Evolutionary conservation across 1,140 invertebrate genomes (phyloP), one percentile per base, ranked within the genome.

Genomic region (Acromyrmex heyeri): DNA sequence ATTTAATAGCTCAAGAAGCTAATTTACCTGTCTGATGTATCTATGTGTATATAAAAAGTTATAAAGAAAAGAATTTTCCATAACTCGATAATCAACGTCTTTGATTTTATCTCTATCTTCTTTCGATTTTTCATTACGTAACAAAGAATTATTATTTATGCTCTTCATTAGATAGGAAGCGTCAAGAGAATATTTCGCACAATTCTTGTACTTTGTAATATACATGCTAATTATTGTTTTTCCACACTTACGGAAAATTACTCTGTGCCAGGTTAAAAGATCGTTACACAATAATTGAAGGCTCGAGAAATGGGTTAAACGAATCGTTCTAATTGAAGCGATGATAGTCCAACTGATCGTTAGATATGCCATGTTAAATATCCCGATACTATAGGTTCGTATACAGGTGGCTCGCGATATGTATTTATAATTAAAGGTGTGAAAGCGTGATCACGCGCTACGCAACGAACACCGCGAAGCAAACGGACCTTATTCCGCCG

Each of bases 401-500:
- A 8, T 16, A 38, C 57, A 8, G 21, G 59, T 34, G 44, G 21
- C 21, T 38, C 34, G 61, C 38, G 65, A 75, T 78, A 44, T 57
- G 61, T 48, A 59, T 62, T 69, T 50, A 57, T 87, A 87, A 83
- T 90, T 62, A 73, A 65, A 90, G 38, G 85, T 55, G 65, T 34
- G 77, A 90, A 87, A 89, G 59, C 14, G 16, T 44, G 59, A 62
- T 38, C 48, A 59, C 44, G 48, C 48, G 72, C 12, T 65, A 21
- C 44, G 38, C 61, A 75, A 53, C 38, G 6, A 75, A 81, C 85
- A 64, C 27, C 27, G 70, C 57, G 48, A 53, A 53, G 64, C 59
- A 86, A 90, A 78, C 79, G 72, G 34, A 62, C 55, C 57, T 73
- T 75, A 50, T 61, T 64, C 53, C 72, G 88, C 87, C 81, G 76